Evolutionary conservation across 2,888 invertebrate genomes (phyloP).

Genomic region (Stenodera caucasica): DNA sequence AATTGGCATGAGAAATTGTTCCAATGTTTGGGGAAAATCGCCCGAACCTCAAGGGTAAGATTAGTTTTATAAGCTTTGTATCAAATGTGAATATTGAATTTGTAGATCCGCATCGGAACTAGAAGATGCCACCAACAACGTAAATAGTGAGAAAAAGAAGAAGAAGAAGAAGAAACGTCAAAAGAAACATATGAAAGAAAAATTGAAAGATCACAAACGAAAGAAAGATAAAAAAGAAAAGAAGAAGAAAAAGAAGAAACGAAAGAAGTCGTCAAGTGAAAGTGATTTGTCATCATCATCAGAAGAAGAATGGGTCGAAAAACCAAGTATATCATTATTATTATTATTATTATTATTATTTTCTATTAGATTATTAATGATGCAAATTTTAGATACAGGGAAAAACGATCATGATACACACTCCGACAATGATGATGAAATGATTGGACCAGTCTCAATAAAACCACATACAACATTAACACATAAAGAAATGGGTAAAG

Average conservation of each 20-base stretch:
- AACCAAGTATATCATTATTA: constrained; percentile 49
- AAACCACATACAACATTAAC: constrained; percentile 72
- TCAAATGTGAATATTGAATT: no score
- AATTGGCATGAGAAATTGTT: constrained; percentile 70
- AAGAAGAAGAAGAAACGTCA: constrained; percentile 59
- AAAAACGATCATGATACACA: constrained; percentile 19
- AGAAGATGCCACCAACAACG: constrained; percentile 13
- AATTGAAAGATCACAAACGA: constrained; percentile 61
- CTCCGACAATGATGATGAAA: constrained; percentile 59
- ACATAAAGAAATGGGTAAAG: constrained; percentile 86
- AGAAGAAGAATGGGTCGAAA: constrained; percentile 71
- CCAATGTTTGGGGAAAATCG: constrained; percentile 75
- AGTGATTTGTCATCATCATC: constrained; percentile 51
- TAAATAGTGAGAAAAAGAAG: constrained; percentile 51
- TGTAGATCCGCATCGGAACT: constrained; percentile 3
- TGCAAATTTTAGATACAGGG: neutral
- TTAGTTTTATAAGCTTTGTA: no score
- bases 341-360: no score
- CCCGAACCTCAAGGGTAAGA: constrained; percentile 68
- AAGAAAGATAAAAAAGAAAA: constrained; percentile 61
- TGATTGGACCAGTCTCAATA: constrained; percentile 66
- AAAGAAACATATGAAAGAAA: constrained; percentile 60
- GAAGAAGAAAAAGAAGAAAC: constrained; percentile 57
- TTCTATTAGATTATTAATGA: no score
- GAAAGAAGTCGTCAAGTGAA: constrained; percentile 51